Evolutionary conservation across 2,888 invertebrate species (phyloP), one percentile per base, ranked within the genome.

Genomic region (Agriopis aurantiaria): DNA sequence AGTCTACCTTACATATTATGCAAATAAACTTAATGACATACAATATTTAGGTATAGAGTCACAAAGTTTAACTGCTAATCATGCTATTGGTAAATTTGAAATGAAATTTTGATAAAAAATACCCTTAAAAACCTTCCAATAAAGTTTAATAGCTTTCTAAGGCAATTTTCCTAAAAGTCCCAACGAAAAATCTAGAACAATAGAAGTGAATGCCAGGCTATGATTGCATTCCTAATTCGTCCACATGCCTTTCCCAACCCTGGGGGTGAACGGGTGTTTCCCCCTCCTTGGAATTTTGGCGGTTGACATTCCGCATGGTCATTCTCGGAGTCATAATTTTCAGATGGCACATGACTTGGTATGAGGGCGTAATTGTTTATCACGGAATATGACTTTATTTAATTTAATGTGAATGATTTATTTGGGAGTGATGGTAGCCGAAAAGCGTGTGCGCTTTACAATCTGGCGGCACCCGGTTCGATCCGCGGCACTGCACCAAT

Each of bases 271-370:
- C 66, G 71, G 76, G 73, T 80, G 72, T 70, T 65, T 64, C 79
- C 75, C 76, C 78, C 78, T 72, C 71, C 69, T 75, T 78, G 82
- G 90, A 90, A 91, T 91, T 88, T 85, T 77, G 88, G 84, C 79
- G 88, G 88, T 85, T 81, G 79, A 83, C 88, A 92, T 92, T 91
- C 91, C 89, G 91, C 93, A 75, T 91, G 93, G 93, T 93, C 94
- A 93, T 93, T 88, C 89, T 82, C 82, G 65, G 85, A 89, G 82
- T 92, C 91, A 92, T 92, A 91, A 91, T 89, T 91, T 85, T 83
- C 79, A 74, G 75, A 79, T 76, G 49, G 43, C 82, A 84, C 85
- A 82, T 83, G 82, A 82, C 78, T 68, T 72, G 80, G 81, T 80
- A 82, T 84, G 83, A 58, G 46, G 23, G 9, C 80, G 80, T 73